phyloP scores from a whole-genome alignment of 2,888 invertebrate genomes.

The Antitype chi region DNA sequence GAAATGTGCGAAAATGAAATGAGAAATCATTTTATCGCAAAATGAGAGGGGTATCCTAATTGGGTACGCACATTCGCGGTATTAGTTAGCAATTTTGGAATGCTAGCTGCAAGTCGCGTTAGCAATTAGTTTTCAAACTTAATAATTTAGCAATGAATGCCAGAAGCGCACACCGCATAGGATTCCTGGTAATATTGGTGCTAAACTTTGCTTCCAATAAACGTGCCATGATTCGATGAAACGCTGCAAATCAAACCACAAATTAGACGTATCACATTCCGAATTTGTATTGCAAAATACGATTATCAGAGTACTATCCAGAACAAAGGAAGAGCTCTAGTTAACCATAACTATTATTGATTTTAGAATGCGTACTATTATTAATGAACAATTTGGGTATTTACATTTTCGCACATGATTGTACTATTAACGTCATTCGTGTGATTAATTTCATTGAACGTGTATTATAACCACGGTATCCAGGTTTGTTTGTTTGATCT shows the following conservation, averaged over 20 bases:
- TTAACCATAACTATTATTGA: not conserved
- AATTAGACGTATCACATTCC: not conserved
- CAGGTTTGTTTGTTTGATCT: conserved; percentile 41
- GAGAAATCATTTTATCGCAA: conserved; percentile 19
- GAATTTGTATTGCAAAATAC: not conserved
- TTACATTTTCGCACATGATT: conserved; percentile 33
- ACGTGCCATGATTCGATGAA: not conserved
- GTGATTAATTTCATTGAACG: conserved; percentile 45
- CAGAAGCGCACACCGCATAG: not conserved
- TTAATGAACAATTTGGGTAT: conserved; percentile 2
- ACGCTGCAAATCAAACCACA: not conserved
- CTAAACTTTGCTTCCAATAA: conserved; percentile 4
- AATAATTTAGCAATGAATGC: not conserved
- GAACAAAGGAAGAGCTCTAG: not conserved
- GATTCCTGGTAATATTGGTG: not conserved
- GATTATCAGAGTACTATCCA: not conserved
- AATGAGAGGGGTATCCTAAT: conserved; percentile 22
- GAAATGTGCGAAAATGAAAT: conserved; percentile 15
- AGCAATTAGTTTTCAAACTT: conserved; percentile 12
- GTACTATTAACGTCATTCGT: conserved; percentile 44
- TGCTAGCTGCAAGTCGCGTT: not conserved
- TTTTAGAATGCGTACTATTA: conserved; percentile 1
- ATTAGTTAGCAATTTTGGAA: not conserved
- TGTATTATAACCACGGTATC: conserved; percentile 29
- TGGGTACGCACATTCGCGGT: conserved; percentile 16